Evolutionary conservation across 2,888 invertebrate genomes (phyloP).

Genomic region (Malacosoma neustria): DNA sequence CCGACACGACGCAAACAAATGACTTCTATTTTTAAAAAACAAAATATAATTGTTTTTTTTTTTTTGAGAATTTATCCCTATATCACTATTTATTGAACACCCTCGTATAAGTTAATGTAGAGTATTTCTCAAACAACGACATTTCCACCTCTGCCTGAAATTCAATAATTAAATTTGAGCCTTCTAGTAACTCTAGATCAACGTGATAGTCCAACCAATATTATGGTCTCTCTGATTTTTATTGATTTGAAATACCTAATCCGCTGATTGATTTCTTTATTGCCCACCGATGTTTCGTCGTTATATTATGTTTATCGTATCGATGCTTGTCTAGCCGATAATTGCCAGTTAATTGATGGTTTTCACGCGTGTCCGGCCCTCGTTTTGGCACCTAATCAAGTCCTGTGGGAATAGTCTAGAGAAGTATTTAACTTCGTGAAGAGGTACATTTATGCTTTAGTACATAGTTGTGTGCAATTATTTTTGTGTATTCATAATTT

Average conservation of each 20-base stretch:
- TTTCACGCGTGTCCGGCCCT: conserved; percentile 55
- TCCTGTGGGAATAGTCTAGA: conserved; percentile 54
- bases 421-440: conserved; percentile 22
- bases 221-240: conserved; percentile 63
- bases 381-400: conserved; percentile 67
- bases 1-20: too few species aligned
- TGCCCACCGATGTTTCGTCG: conserved; percentile 47
- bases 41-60: too few species aligned
- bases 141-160: too few species aligned
- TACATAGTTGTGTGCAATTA: not conserved
- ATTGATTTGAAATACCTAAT: conserved; percentile 74
- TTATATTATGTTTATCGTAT: conserved; percentile 54
- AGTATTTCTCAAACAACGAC: too few species aligned
- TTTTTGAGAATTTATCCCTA: too few species aligned
- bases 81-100: too few species aligned
- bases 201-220: conserved; percentile 35
- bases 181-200: conserved; percentile 17
- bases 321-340: conserved; percentile 51
- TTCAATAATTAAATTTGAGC: too few species aligned
- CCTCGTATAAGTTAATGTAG: too few species aligned
- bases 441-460: conserved; percentile 8
- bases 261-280: conserved; percentile 73
- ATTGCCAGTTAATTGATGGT: conserved; percentile 59
- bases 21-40: too few species aligned
- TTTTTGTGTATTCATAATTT: not conserved